A percentile compares a stretch with the other conserved stretches of the same genome.
Conservation (phyloP, 2,113 vertebrate species). For the Thunnus maccoyii region DNA sequence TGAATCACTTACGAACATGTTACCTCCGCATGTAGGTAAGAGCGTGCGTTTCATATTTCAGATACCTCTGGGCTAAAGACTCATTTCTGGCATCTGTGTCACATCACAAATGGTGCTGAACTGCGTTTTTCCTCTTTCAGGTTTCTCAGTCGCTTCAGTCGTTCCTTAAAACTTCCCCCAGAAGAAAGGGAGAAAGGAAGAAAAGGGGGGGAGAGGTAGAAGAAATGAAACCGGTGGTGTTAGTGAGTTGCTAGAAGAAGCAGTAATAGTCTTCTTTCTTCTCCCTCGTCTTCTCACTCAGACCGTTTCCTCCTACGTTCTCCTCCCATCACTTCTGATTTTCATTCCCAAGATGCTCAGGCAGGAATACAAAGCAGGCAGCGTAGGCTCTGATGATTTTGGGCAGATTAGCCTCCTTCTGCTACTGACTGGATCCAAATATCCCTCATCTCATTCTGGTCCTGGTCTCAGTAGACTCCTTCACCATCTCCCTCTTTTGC, state of each 20-base stretch:
- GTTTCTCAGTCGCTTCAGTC: not conserved
- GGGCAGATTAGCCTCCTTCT: slow-evolving; percentile 72
- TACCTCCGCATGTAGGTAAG: slow-evolving; percentile 7
- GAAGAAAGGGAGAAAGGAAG: slow-evolving; percentile 20
- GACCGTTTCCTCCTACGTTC: slow-evolving; percentile 67
- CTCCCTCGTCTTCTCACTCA: slow-evolving; percentile 25
- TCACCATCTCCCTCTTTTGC: slow-evolving; percentile 17
- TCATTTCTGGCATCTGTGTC: slow-evolving; percentile 40
- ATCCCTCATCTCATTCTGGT: slow-evolving; percentile 61
- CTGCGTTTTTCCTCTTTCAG: not conserved
- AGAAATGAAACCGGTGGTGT: slow-evolving; percentile 39
- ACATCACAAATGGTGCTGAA: slow-evolving; percentile 21
- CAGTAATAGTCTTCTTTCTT: slow-evolving; percentile 57
- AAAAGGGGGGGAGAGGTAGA: slow-evolving; percentile 9
- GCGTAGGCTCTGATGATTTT: slow-evolving; percentile 63
- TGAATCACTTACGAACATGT: slow-evolving; percentile 34
- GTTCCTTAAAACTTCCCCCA: slow-evolving; percentile 15
- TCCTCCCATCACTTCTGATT: slow-evolving; percentile 67
- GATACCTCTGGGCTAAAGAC: slow-evolving; percentile 47
- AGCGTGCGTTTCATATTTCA: slow-evolving; percentile 12
- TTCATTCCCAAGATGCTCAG: slow-evolving; percentile 65
- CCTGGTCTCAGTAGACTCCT: slow-evolving; percentile 47
- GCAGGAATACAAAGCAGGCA: slow-evolving; percentile 78
- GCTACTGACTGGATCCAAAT: slow-evolving; percentile 67
- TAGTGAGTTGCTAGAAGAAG: slow-evolving; percentile 48